phyloP scores from a whole-genome alignment of 1,140 invertebrate species.

The Drosophila arawakana region DNA sequence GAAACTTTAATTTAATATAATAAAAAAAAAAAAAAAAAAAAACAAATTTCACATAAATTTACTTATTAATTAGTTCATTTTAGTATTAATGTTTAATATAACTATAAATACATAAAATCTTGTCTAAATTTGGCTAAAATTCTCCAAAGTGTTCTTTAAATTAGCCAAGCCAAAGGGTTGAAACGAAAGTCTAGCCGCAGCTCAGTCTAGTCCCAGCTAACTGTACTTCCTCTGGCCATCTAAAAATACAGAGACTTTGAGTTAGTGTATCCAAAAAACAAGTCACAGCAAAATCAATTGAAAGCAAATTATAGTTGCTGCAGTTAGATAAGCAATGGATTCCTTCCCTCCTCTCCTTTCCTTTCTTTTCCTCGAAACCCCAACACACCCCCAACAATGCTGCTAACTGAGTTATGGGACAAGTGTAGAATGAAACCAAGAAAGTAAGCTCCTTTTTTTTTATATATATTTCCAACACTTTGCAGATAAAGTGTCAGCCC shows the following conservation, averaged over 20 bases:
- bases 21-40: too few relatives aligned
- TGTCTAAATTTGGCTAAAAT: not conserved
- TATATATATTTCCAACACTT: slow-evolving; percentile 1
- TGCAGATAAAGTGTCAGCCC: slow-evolving; percentile 29
- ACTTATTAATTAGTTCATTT: too few relatives aligned
- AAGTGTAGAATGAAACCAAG: slow-evolving; percentile 48
- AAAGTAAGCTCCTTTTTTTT: slow-evolving; percentile 20
- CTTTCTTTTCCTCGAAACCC: not conserved
- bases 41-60: too few relatives aligned
- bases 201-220: too few relatives aligned
- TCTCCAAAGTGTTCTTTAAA: too few relatives aligned
- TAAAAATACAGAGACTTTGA: not conserved
- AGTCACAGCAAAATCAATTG: slow-evolving; percentile 73
- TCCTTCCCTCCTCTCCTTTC: not conserved
- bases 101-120: not conserved
- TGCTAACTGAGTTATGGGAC: slow-evolving; percentile 47
- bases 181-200: not conserved
- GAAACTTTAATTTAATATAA: too few relatives aligned
- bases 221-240: too few relatives aligned
- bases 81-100: too few relatives aligned
- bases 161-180: not conserved
- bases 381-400: slow-evolving; percentile 2
- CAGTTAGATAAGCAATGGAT: slow-evolving; percentile 74
- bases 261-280: slow-evolving; percentile 16
- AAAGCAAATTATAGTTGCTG: slow-evolving; percentile 82